These are phyloP conservation scores for Temnothorax rugatulus DNA, from an alignment of 2,888 invertebrate genomes.

Conservation along the genomic window DNA sequence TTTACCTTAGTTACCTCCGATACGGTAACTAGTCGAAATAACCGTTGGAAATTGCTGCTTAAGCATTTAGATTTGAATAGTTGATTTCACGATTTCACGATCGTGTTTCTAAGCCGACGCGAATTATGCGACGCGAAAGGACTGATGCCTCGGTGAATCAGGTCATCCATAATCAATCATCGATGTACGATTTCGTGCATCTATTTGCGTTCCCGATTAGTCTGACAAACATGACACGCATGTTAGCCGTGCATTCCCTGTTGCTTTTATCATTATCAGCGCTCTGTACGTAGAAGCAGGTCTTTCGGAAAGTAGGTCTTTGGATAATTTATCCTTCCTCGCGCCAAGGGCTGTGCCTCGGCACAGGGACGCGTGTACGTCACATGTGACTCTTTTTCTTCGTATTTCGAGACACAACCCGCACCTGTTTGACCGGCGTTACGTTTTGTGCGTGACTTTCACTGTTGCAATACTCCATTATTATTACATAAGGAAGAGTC, in stretches of 20 bases:
- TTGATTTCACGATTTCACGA: slow-evolving; percentile 16
- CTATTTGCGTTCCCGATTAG: slow-evolving; percentile 25
- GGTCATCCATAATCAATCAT: slow-evolving; percentile 39
- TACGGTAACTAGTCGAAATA: background rate
- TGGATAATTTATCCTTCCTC: slow-evolving; percentile 23
- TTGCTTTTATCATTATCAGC: slow-evolving; percentile 7
- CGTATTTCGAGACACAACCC: background rate
- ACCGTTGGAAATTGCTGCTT: slow-evolving; percentile 11
- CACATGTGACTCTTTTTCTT: background rate
- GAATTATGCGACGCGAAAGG: background rate
- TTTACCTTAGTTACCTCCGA: background rate
- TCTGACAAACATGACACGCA: background rate
- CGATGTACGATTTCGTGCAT: slow-evolving; percentile 18
- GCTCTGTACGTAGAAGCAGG: slow-evolving; percentile 5
- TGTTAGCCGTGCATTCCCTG: background rate
- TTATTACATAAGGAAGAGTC: slow-evolving; percentile 38
- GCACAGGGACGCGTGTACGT: background rate
- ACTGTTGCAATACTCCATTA: slow-evolving; percentile 32
- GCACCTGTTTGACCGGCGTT: slow-evolving; percentile 11
- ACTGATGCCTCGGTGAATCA: background rate
- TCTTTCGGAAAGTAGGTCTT: slow-evolving; percentile 46
- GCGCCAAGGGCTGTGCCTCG: background rate
- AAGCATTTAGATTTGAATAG: background rate
- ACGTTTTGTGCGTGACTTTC: slow-evolving; percentile 43
- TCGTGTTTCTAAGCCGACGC: background rate